These are phyloP conservation scores for Periparus ater DNA, from an alignment of 2,797 vertebrate species.

Conservation along the genomic window DNA sequence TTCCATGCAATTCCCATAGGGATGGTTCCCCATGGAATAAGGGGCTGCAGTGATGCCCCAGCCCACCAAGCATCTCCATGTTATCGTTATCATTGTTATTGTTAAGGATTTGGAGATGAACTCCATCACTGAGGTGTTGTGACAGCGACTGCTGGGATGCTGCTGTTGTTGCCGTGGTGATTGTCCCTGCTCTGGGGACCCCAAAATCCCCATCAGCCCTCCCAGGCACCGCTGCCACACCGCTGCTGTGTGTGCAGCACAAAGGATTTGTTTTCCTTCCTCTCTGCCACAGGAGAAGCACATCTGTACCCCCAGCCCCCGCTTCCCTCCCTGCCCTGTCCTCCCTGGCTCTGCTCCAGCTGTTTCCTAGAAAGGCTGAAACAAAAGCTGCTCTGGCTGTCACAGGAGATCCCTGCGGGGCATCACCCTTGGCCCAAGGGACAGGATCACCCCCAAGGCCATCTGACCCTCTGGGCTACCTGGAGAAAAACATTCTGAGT, in stretches of 20 bases:
- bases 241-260: neutral
- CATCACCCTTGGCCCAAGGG: neutral
- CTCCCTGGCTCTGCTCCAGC: slow-evolving; percentile 54
- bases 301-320: neutral
- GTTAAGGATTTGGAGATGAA: slow-evolving; percentile 42
- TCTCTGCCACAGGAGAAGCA: neutral
- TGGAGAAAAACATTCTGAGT: neutral
- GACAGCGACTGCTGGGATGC: slow-evolving; percentile 72
- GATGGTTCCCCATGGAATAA: fast-evolving
- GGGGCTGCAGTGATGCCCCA: neutral
- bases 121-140: slow-evolving; percentile 41
- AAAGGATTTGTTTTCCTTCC: neutral
- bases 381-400: slow-evolving; percentile 13
- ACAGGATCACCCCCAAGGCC: neutral
- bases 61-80: neutral
- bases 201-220: slow-evolving; percentile 40
- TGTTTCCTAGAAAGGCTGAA: slow-evolving; percentile 49
- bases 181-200: slow-evolving; percentile 36
- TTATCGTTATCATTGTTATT: neutral
- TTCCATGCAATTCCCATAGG: neutral
- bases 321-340: neutral
- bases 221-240: neutral
- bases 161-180: slow-evolving; percentile 78
- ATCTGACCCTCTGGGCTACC: fast-evolving
- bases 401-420: neutral